Evolutionary conservation across 2,888 invertebrate genomes (phyloP).

Genomic region (Orchestes rusci): DNA sequence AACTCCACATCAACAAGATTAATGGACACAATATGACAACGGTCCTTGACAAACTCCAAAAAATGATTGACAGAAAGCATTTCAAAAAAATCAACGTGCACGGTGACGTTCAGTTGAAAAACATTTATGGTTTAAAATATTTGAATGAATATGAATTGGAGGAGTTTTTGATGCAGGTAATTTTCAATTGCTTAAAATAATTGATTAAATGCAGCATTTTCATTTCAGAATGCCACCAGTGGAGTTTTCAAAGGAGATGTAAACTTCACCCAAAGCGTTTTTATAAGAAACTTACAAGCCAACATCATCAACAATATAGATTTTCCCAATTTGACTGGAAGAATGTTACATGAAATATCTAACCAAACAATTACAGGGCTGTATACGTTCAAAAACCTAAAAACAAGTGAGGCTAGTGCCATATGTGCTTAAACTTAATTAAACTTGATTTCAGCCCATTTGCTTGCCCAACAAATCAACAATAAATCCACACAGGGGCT

Average conservation of each 20-base stretch:
- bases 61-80: conserved; percentile 24
- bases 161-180: conserved; percentile 28
- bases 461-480: conserved; percentile 30
- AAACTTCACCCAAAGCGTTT: conserved; percentile 31
- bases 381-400: conserved; percentile 33
- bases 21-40: conserved; percentile 31
- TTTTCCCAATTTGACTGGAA: conserved; percentile 30
- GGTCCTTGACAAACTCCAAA: conserved; percentile 28
- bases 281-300: conserved; percentile 31
- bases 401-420: conserved; percentile 34
- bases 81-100: conserved; percentile 31
- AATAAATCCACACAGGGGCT: conserved; percentile 27
- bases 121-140: conserved; percentile 26
- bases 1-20: conserved; percentile 27
- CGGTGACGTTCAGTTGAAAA: conserved; percentile 29
- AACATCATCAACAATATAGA: conserved; percentile 33
- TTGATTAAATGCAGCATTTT: no score
- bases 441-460: conserved; percentile 31
- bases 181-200: no score
- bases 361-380: conserved; percentile 33
- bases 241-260: conserved; percentile 28
- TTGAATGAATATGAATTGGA: conserved; percentile 30
- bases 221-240: conserved; percentile 2
- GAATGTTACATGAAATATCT: conserved; percentile 31
- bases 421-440: no score